A percentile compares a stretch with the other conserved stretches of the same genome.
Evolutionary conservation across 1,140 invertebrate species (phyloP).

Genomic region (Drosophila grimshawi): DNA sequence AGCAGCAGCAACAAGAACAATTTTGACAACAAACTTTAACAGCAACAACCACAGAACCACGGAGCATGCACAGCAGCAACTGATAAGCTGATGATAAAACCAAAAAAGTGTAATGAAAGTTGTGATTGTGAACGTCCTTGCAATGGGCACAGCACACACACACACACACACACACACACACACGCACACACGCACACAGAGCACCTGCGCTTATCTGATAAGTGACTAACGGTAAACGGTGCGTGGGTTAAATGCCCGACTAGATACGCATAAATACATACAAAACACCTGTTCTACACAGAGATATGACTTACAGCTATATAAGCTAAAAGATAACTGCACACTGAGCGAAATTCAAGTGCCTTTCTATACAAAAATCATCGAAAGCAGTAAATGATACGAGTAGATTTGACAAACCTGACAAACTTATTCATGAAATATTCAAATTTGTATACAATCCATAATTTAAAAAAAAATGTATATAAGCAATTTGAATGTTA

Average conservation of each 20-base stretch:
- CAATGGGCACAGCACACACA: conserved; percentile 23
- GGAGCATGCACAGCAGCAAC: conserved; percentile 10
- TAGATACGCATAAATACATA: conserved; percentile 38
- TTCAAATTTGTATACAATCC: too few species aligned
- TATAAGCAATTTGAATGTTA: too few species aligned
- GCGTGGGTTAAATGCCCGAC: conserved; percentile 22
- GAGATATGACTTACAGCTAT: conserved; percentile 19
- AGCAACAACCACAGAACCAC: neutral
- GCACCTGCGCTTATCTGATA: conserved; percentile 41
- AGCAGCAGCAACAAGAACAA: conserved; percentile 20
- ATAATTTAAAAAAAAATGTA: too few species aligned
- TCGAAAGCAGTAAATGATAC: too few species aligned
- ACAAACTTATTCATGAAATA: too few species aligned
- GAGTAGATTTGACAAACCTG: too few species aligned
- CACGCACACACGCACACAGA: conserved; percentile 2
- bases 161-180: conserved; percentile 2
- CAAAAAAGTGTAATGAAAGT: conserved; percentile 65
- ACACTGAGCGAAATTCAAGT: conserved; percentile 30
- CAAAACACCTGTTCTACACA: conserved; percentile 14
- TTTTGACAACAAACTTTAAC: conserved; percentile 29
- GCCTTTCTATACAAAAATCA: too few species aligned
- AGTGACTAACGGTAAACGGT: conserved; percentile 26
- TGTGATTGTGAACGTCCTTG: conserved; percentile 71
- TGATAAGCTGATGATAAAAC: conserved; percentile 61
- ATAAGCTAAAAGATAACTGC: conserved; percentile 18